Evolutionary conservation across 2,888 invertebrate genomes (phyloP), one percentile per base, ranked within the genome.

Genomic region (Chloroclystis v-ata): DNA sequence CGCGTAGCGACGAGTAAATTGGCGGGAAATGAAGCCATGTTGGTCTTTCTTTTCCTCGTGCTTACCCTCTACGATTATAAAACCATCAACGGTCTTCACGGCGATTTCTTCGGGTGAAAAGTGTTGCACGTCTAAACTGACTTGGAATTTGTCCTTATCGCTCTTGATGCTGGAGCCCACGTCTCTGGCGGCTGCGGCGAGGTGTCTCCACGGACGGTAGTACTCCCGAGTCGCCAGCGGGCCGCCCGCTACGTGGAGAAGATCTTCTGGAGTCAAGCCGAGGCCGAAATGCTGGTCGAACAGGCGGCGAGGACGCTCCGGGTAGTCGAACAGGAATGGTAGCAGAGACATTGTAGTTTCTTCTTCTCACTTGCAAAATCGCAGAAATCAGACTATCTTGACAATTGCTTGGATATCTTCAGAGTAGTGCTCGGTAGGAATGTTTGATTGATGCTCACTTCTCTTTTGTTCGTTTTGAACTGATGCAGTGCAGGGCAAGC

Each of bases 31-130:
- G 56, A 85, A 92, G 0, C 95, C 94, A 61, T 93, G 92, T 20
- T 92, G 91, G 61, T 94, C 94, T 52, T 91, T 90, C 64, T 91
- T 92, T 69, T 95, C 94, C 60, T 94, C 93, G 62, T 95, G 95
- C 66, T 92, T 94, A 0, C 92, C 95, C 74, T 95, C 94, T 0
- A 94, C 89, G 1, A 94, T 89, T 10, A 95, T 89, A 40, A 79
- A 89, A 28, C 92, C 90, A 43, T 93, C 94, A 0, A 91, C 89
- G 0, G 93, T 93, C 75, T 94, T 94, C 5, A 95, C 94, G 4
- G 89, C 88, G 28, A 95, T 90, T 69, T 95, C 95, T 32, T 92
- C 91, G 0, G 95, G 95, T 4, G 90, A 73, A 61, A 94, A 95
- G 60, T 94, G 93, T 54, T 93, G 91, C 4, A 95, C 94, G 65